A percentile compares a stretch with the other conserved stretches of the same genome.
phyloP scores from a whole-genome alignment of 2,113 vertebrate genomes.

The Cyprinus carpio region DNA sequence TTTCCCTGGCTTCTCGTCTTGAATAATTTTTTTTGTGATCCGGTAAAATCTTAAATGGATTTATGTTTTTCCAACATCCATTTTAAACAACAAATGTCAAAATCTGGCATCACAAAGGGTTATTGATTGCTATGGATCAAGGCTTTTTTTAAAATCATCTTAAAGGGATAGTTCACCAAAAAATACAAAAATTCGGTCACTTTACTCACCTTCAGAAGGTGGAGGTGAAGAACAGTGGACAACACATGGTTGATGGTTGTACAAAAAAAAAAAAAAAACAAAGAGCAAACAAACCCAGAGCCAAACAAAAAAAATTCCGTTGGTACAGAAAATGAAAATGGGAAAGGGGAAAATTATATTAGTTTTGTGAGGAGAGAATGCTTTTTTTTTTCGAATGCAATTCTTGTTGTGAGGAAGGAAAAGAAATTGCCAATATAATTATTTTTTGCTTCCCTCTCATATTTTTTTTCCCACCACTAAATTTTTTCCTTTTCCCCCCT shows the following conservation, averaged over 20 bases:
- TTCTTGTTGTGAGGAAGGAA: background rate
- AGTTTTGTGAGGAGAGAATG: too few species aligned
- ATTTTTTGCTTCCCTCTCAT: background rate
- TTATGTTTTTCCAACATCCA: background rate
- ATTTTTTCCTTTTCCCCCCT: too few species aligned
- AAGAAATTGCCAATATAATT: background rate
- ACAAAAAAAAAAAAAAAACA: too few species aligned
- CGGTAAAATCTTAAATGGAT: background rate
- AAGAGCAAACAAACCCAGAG: fast-evolving
- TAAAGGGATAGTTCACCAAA: too few species aligned
- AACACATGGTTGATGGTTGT: background rate
- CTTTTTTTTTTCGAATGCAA: background rate
- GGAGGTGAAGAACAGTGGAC: background rate
- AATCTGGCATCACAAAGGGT: background rate
- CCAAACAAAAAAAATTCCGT: too few species aligned
- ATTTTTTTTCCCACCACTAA: background rate
- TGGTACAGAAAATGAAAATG: background rate
- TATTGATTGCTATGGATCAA: background rate
- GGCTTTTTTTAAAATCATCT: background rate
- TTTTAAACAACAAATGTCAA: background rate
- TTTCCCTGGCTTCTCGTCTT: conserved; percentile 8
- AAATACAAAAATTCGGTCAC: too few species aligned
- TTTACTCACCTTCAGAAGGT: background rate
- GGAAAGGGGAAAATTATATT: background rate
- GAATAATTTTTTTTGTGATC: background rate